Evolutionary conservation across 2,888 invertebrate genomes (phyloP).

Genomic region (Seira ritae): DNA sequence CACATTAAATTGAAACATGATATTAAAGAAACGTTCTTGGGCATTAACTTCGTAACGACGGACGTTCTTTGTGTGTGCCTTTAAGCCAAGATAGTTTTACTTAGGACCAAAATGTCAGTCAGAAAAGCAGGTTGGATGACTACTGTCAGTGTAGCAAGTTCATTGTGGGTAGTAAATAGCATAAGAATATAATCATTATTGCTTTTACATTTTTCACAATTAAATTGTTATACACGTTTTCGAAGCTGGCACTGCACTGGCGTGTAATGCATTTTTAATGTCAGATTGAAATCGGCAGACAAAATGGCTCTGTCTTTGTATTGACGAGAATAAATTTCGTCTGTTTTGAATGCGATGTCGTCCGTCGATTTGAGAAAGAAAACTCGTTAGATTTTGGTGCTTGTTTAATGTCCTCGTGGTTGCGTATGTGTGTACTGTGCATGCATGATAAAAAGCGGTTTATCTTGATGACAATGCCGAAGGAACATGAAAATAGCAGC

Average conservation of each 20-base stretch:
- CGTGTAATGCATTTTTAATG: background rate
- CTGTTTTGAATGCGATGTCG: background rate
- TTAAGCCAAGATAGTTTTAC: constrained; percentile 11
- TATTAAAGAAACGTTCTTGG: no score
- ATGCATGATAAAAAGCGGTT: background rate
- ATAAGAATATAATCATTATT: constrained; percentile 9
- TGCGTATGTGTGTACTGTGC: background rate
- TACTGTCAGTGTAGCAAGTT: no score
- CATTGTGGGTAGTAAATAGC: background rate
- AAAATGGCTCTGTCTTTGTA: constrained; percentile 37
- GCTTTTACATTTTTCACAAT: background rate
- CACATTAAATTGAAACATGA: background rate
- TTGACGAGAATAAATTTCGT: constrained; percentile 15
- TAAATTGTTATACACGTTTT: background rate
- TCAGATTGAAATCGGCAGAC: constrained; percentile 53
- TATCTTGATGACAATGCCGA: background rate
- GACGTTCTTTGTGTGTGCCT: constrained; percentile 29
- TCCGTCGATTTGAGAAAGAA: background rate
- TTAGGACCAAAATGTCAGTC: constrained; percentile 35
- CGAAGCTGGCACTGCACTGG: background rate
- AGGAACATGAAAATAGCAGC: background rate
- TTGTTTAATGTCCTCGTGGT: background rate
- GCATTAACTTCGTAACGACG: no score
- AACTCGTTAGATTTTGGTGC: background rate
- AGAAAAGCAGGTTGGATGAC: constrained; percentile 39